Percentiles rank a stretch among this genome's conserved stretches.
Evolutionary conservation across 2,797 vertebrate species (phyloP).

Genomic region (Antennarius maculatus): DNA sequence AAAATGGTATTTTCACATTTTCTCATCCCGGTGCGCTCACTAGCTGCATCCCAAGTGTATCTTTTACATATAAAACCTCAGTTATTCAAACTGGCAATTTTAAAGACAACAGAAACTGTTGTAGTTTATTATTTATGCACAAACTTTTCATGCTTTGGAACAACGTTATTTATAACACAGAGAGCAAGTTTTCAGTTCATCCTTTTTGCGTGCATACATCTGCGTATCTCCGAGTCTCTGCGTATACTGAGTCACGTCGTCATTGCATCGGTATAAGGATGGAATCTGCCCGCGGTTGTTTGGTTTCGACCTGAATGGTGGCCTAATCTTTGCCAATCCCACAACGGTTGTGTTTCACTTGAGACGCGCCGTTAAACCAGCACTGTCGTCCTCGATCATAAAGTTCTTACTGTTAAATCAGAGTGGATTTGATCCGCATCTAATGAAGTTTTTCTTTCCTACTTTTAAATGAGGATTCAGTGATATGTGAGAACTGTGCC

Average conservation of each 20-base stretch:
- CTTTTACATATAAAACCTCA: constrained; percentile 34
- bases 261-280: constrained; percentile 51
- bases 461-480: constrained; percentile 40
- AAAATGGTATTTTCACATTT: constrained; percentile 12
- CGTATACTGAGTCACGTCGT: constrained; percentile 52
- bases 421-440: constrained; percentile 49
- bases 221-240: constrained; percentile 24
- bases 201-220: constrained; percentile 4
- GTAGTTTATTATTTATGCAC: constrained; percentile 58
- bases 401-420: constrained; percentile 51
- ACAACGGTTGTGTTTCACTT: constrained; percentile 62
- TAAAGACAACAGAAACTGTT: constrained; percentile 42
- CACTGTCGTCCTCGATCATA: constrained; percentile 62
- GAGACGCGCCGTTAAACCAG: constrained; percentile 54
- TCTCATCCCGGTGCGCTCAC: constrained; percentile 6
- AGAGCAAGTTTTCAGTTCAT: constrained; percentile 2
- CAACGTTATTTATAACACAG: constrained; percentile 33
- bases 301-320: constrained; percentile 70
- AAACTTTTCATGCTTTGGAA: constrained; percentile 23
- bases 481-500: constrained; percentile 18
- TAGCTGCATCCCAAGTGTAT: constrained; percentile 41
- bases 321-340: constrained; percentile 70
- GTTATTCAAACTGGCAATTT: constrained; percentile 50
- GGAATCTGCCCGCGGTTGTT: constrained; percentile 67
- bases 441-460: constrained; percentile 37